phyloP scores from a whole-genome alignment of 2,797 vertebrate genomes.

The Gymnodraco acuticeps region DNA sequence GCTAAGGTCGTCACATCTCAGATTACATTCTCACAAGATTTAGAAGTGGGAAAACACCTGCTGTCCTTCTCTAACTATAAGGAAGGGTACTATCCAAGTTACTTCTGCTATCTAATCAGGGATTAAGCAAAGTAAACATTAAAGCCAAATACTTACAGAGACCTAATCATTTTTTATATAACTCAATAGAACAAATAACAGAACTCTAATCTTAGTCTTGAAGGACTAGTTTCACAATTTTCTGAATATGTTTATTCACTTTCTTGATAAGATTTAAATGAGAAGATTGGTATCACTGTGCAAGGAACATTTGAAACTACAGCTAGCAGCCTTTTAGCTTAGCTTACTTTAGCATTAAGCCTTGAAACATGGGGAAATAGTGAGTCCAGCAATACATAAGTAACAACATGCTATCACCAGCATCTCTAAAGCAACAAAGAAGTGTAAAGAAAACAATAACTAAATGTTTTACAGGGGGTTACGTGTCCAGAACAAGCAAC shows the following conservation, averaged over 20 bases:
- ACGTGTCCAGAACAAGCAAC: not conserved
- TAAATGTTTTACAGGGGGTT: too few relatives aligned
- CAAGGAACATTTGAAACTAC: too few relatives aligned
- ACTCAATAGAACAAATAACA: not conserved
- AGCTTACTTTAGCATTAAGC: not conserved
- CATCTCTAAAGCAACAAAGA: not conserved
- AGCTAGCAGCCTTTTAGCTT: not conserved
- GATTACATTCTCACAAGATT: slow-evolving; percentile 66
- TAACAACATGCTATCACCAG: too few relatives aligned
- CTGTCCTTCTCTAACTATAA: slow-evolving; percentile 12
- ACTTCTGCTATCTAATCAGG: slow-evolving; percentile 6
- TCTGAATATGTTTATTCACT: not conserved
- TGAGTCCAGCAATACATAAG: not conserved
- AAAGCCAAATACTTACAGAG: not conserved
- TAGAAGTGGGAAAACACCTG: slow-evolving; percentile 64
- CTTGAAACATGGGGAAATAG: not conserved
- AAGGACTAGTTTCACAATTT: not conserved
- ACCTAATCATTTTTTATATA: not conserved
- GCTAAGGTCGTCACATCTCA: slow-evolving; percentile 62
- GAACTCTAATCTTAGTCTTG: not conserved
- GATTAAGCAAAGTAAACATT: not conserved
- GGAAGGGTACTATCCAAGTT: not conserved
- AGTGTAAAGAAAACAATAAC: too few relatives aligned
- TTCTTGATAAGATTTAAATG: not conserved
- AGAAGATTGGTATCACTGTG: not conserved